These are phyloP conservation scores for Belonocnema kinseyi DNA, from an alignment of 1,140 invertebrate genomes.

Conservation along the genomic window DNA sequence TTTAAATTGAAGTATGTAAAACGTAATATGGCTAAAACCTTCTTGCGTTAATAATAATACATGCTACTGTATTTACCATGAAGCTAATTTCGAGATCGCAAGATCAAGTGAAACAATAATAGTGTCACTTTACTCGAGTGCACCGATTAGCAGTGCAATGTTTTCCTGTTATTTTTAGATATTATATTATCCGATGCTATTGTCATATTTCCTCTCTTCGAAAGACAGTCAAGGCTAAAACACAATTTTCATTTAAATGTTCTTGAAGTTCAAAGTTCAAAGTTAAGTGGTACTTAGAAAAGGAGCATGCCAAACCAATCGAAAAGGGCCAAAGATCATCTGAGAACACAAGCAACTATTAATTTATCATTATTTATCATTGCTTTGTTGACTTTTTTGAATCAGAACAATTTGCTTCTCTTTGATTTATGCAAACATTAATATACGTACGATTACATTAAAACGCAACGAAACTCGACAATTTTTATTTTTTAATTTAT, in stretches of 20 bases:
- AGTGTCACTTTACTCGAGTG: slow-evolving; percentile 22
- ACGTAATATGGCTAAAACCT: no score
- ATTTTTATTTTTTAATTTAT: no score
- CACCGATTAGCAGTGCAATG: slow-evolving; percentile 21
- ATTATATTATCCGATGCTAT: not conserved
- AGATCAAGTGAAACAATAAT: slow-evolving; percentile 26
- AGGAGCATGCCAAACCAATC: not conserved
- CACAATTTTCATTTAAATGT: not conserved
- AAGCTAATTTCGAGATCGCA: slow-evolving; percentile 12
- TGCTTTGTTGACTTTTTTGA: not conserved
- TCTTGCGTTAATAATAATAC: slow-evolving; percentile 12
- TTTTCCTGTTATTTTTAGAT: slow-evolving; percentile 29
- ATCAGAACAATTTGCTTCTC: not conserved
- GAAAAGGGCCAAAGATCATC: not conserved
- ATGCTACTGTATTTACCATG: not conserved
- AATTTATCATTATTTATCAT: not conserved
- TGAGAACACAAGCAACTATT: not conserved
- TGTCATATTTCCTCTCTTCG: slow-evolving; percentile 1
- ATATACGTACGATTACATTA: no score
- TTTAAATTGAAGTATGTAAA: no score
- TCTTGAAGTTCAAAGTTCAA: not conserved
- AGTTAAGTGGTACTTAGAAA: not conserved
- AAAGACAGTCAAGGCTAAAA: not conserved
- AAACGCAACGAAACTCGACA: no score
- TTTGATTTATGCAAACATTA: not conserved